These are phyloP conservation scores for Mastomys coucha DNA, from an alignment of 2,113 vertebrate species.

Conservation along the genomic window DNA sequence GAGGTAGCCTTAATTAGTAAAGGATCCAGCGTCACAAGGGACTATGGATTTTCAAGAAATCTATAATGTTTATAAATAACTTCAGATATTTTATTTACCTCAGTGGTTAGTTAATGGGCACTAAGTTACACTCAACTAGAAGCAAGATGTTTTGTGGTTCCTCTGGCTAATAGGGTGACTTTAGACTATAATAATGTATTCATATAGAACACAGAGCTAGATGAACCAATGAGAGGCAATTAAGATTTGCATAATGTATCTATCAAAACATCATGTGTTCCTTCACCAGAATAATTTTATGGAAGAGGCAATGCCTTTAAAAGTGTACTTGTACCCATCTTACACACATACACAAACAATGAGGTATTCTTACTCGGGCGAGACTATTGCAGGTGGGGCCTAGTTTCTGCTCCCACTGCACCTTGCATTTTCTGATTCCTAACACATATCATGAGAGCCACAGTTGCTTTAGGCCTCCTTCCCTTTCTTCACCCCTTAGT, in stretches of 20 bases:
- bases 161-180: neutral
- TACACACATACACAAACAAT: neutral
- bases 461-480: neutral
- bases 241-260: neutral
- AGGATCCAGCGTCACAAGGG: neutral
- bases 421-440: neutral
- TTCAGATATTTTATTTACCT: neutral
- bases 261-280: neutral
- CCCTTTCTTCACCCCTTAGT: neutral
- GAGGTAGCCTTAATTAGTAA: neutral
- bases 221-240: neutral
- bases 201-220: neutral
- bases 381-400: neutral
- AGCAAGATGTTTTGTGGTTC: neutral
- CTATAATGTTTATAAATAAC: neutral
- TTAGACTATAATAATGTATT: neutral
- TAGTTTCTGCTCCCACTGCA: neutral
- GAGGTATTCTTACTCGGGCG: neutral
- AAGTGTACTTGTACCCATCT: constrained; percentile 1
- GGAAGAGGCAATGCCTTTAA: neutral
- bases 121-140: neutral
- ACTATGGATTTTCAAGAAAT: neutral
- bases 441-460: neutral
- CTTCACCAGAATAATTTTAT: neutral
- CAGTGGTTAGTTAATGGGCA: neutral